Base-by-base conservation (phyloP, 2,797 vertebrate genomes). In the Coregonus sp. region DNA sequence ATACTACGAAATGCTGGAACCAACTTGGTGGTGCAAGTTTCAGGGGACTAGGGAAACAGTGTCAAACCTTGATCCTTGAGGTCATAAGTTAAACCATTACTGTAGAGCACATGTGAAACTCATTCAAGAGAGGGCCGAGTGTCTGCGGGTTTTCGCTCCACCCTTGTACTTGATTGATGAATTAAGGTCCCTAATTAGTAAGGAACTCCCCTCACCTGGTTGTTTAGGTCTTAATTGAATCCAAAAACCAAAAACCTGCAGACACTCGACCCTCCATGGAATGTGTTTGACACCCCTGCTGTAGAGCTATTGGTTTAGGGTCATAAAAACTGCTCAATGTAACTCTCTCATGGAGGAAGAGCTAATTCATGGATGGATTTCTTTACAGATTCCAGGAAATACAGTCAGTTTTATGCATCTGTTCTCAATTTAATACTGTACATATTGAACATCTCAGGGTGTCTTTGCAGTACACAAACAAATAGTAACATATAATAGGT, bases 401-500 rank as follows among this genome's bases (percentile, higher is more conserved):
- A 66, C 63, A 29, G 47, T 71, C 51, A 31, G 52, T 11, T 56
- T 35, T 31, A 65, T 54, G 20, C 12, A 47, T 84, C 25, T 63
- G 37, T 25, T 77, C 65, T 59, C 40, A 1, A 35, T 47, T 50
- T 77, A 66, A 31, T 47, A 47, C 9, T 47, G 40, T 66, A 61
- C 68, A 15, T 56, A 15, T 11, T 65, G 37, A 70, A 66, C 73
- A 70, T 75, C 40, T 47, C 7, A 47, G 40, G 40, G 40, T 47
- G 40, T 47, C 7, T 47, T 11, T 47, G 40, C 40, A 47, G 40
- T 47, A 11, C 40, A 47, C 7, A 47, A 40, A 40, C 7, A 40
- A 40, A 9, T 40, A 82, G 87, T 75, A 52, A 81, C 78, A 84
- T 20, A 16, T 2, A 50, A 65, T 67, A 66, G 65, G 52, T 12